Evolutionary conservation across 2,888 invertebrate species (phyloP), one percentile per base, ranked within the genome.

Genomic region (Caenorhabditis sp.): DNA sequence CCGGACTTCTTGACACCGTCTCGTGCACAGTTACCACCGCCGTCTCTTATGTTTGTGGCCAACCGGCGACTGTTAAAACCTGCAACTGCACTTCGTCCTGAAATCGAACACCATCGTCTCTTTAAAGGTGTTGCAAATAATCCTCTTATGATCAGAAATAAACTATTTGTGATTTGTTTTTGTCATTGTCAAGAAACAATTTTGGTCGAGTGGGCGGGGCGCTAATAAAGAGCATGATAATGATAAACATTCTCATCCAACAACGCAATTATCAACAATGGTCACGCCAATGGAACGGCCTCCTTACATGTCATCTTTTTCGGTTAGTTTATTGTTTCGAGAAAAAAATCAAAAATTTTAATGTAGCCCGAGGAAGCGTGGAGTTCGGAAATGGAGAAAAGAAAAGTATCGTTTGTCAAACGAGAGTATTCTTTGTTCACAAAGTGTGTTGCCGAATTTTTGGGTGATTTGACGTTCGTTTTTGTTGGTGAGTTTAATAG

Each of bases 381-480:
- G 70, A 62, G 70, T 23, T 1, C 21, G 21, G 17, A n/a, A 21
- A 4, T 23, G 51, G 21, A 51, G 6, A 50, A 6, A 21, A 3
- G 23, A 51, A 19, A 21, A 23, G 21, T 12, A 10, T 55, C 26
- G 55, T 14, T 10, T 8, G 55, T 14, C 17, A 24, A 55, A 43
- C 70, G 64, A 43, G 74, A 79, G 17, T 81, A 82, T 50, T 74
- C 79, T 0, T 71, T 82, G n/a, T 24, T 81, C 50, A 82, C 79
- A 23, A 82, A 82, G 69, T 82, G 81, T 58, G 53, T 80, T 21
- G 82, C 78, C 36, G 84, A 84, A 59, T 81, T 84, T 51, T 8
- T 84, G 8, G 84, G 83, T 23, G 79, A 77, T 53, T 66, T 81
- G 58, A 81, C 81, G 23, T 84, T 84, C 58, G 81, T 84, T 19